Evolutionary conservation across 2,113 vertebrate genomes (phyloP), one percentile per base, ranked within the genome.

Genomic region (Helogale parvula): DNA sequence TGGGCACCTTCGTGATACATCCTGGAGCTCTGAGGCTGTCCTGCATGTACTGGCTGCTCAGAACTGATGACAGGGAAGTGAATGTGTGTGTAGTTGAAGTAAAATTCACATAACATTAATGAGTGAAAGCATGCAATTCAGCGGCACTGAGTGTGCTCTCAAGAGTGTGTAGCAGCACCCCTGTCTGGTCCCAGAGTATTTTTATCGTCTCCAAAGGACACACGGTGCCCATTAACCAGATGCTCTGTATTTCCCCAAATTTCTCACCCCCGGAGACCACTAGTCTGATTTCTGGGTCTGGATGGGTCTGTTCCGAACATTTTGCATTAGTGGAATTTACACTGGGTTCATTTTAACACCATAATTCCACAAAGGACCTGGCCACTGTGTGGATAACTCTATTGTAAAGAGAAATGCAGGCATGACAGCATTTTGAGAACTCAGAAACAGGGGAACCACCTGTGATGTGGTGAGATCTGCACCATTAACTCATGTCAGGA

Each of bases 391-490:
- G 19, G 60, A 17, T 4, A 5, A 63, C 29, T 2, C 0, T 31
- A 12, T n/a, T 29, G 38, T 21, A 17, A 5, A 54, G 50, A 19
- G 29, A 47, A 16, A 27, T 7, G 8, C 38, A 89, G 23, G 31
- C 38, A 23, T n/a, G 12, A 11, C 2, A 4, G 25, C 25, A 5
- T n/a, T 89, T 15, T 5, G 1, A 27, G 31, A 10, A 10, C 2
- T 3, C 2, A 27, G 71, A 65, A 63, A 29, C 3, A 45, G 11
- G 25, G 19, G 25, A 74, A 14, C 19, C 23, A 3, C 38, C 9
- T 7, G 9, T 2, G 9, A 10, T 38, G 38, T 38, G 38, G 19
- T 63, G 14, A 47, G 31, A 31, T 47, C 38, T 0, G 0, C 2
- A 25, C n/a, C 38, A 29, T 8, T 10, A 27, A n/a, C 8, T 2